These are phyloP conservation scores for Geodia barretti DNA, from an alignment of 37 sponge, comb jelly and placozoan genomes.

Conservation along the genomic window DNA sequence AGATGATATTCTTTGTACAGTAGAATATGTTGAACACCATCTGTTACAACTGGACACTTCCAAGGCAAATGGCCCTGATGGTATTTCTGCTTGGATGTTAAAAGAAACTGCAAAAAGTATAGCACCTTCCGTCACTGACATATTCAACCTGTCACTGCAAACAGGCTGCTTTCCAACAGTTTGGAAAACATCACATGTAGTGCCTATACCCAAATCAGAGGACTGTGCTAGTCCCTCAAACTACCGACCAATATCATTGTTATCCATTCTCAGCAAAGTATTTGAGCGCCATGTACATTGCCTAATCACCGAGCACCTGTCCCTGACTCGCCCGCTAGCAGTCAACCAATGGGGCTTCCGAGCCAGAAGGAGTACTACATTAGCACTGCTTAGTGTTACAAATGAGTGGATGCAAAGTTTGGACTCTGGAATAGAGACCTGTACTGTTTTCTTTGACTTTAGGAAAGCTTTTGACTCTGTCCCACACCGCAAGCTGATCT, in stretches of 20 bases:
- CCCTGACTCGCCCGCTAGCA: not conserved
- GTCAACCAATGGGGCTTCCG: conserved; percentile 5
- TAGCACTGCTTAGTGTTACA: not conserved
- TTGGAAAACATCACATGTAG: conserved; percentile 1
- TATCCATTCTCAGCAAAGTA: conserved; percentile 5
- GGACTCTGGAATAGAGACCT: not conserved
- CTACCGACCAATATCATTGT: conserved; percentile 27
- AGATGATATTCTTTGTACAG: conserved; percentile 11
- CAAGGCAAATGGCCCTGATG: conserved; percentile 27
- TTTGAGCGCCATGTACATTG: not conserved
- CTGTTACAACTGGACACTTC: not conserved
- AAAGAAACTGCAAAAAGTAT: conserved; percentile 10
- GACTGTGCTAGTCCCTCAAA: not conserved
- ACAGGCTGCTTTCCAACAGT: not conserved
- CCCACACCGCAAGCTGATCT: not conserved
- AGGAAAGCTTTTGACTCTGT: conserved; percentile 11
- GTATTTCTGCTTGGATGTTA: conserved; percentile 18
- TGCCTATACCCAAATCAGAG: conserved; percentile 14
- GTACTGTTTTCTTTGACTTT: not conserved
- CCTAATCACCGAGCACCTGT: not conserved
- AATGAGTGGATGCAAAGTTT: not conserved
- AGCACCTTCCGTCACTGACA: conserved; percentile 12
- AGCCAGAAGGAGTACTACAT: not conserved
- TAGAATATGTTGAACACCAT: not conserved
- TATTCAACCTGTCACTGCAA: conserved; percentile 18